Conservation (phyloP, 2,797 vertebrate genomes). For the Danio aesculapii region DNA sequence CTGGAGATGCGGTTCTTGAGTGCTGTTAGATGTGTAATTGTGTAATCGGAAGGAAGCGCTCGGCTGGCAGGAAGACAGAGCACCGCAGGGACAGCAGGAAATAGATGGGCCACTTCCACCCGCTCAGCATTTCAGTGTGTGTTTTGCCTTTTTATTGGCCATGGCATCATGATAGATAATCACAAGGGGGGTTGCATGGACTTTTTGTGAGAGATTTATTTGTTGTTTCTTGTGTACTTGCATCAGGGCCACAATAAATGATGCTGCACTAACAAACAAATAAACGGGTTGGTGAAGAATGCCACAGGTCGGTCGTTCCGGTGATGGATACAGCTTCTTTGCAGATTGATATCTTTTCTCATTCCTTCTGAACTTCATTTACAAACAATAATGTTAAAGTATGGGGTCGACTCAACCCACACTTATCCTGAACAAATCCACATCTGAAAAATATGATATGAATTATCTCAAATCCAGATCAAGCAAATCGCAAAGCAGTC, state of each 20-base stretch:
- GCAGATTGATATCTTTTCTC: conserved; percentile 16
- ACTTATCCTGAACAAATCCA: not conserved
- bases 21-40: conserved; percentile 37
- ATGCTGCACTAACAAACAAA: conserved; percentile 39
- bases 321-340: conserved; percentile 9
- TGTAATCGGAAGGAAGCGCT: conserved; percentile 63
- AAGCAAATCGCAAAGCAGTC: no score
- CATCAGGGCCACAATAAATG: conserved; percentile 27
- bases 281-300: conserved; percentile 19
- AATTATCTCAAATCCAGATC: not conserved
- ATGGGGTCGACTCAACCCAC: not conserved
- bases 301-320: conserved; percentile 16
- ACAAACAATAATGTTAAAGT: not conserved
- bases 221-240: conserved; percentile 32
- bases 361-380: conserved; percentile 10
- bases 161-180: conserved; percentile 57
- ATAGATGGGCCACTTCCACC: conserved; percentile 53
- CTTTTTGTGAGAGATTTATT: conserved; percentile 51
- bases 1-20: conserved; percentile 1
- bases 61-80: conserved; percentile 75
- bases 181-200: conserved; percentile 34
- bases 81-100: conserved; percentile 57
- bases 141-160: conserved; percentile 51
- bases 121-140: conserved; percentile 29
- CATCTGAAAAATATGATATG: not conserved